phyloP scores from a whole-genome alignment of 2,888 invertebrate species.

The Drosophila sordidula region DNA sequence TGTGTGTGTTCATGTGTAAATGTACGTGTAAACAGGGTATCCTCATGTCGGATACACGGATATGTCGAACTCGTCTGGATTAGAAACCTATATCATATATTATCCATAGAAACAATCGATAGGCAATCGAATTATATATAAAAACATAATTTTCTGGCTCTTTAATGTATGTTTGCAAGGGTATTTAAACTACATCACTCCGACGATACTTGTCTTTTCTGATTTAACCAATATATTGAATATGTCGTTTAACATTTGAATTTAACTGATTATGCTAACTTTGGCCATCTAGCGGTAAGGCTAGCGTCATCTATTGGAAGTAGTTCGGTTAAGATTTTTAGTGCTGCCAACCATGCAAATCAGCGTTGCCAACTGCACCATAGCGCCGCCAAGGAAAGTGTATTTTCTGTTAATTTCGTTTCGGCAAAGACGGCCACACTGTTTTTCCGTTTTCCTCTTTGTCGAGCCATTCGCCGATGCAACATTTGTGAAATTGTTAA shows the following conservation, averaged over 20 bases:
- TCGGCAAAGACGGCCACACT: slow-evolving; percentile 26
- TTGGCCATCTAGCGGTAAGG: neutral
- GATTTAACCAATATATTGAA: no score
- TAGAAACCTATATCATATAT: no score
- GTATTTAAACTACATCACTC: no score
- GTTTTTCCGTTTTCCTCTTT: slow-evolving; percentile 48
- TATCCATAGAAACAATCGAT: no score
- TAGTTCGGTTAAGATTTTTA: neutral
- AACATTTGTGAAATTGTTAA: slow-evolving; percentile 58
- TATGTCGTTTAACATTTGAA: neutral
- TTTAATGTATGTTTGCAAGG: no score
- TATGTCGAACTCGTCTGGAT: no score
- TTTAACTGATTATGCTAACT: neutral
- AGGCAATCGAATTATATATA: no score
- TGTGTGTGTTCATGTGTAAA: no score
- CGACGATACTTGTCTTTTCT: no score
- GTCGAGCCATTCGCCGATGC: slow-evolving; percentile 59
- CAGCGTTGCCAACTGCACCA: slow-evolving; percentile 15
- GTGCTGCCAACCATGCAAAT: slow-evolving; percentile 20
- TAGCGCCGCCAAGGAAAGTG: neutral
- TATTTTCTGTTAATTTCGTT: neutral
- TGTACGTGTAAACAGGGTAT: no score
- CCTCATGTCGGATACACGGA: no score
- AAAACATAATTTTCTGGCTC: no score
- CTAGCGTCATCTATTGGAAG: slow-evolving; percentile 2